Evolutionary conservation across 2,113 vertebrate genomes (phyloP), one percentile per base, ranked within the genome.

Genomic region (Tamias sibiricus): DNA sequence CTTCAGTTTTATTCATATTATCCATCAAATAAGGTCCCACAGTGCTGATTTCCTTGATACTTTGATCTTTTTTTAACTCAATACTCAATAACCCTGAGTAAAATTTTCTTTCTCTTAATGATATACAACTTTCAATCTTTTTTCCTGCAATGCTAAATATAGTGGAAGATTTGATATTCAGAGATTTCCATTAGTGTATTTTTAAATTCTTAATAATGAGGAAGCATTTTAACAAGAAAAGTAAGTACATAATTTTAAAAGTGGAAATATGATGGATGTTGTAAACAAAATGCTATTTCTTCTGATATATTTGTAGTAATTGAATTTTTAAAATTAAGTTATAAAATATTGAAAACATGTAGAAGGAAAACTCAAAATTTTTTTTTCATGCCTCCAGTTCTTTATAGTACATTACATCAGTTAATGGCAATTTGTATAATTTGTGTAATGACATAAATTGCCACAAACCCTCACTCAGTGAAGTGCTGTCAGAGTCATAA

Each of bases 401-500:
- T 98, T 98, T 98, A 98, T 98, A 98, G 98, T 98, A 98, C 98
- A 98, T 98, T 98, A 98, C 97, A 98, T 98, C 97, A 97, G 98
- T 98, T 98, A 98, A 98, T 98, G 98, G 93, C 97, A 98, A 98
- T 98, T 98, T 98, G 98, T 98, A 98, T 99, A 98, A 99, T 98
- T 98, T 98, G 97, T 98, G 97, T 98, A 98, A 98, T 98, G 98
- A 98, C 97, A 98, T 98, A 98, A 98, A 98, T 98, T 99, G 97
- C 97, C 95, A 98, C 97, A 98, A 98, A 98, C 92, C 96, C 90
- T 98, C 96, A 98, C 59, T 97, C 87, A 94, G 91, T 96, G 96
- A 98, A 98, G 94, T 98, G 97, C 94, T 98, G 95, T 98, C 98
- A 98, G 98, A 98, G 97, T 97, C 97, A 98, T 98, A 98, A 98